These are phyloP conservation scores for Leiothrix lutea DNA, from an alignment of 2,113 vertebrate genomes.

Conservation along the genomic window DNA sequence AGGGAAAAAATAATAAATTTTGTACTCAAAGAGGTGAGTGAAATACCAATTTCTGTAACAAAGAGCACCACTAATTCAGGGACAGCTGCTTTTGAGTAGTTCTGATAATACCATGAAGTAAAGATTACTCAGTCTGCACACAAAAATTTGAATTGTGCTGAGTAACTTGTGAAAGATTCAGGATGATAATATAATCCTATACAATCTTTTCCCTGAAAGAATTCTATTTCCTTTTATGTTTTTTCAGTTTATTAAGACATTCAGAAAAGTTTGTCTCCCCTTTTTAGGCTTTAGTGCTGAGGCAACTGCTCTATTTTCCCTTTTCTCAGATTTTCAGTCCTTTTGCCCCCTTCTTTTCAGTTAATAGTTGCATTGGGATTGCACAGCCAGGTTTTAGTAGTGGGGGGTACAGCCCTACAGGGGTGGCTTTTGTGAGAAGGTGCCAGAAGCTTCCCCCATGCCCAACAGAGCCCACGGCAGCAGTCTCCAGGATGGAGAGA, in stretches of 20 bases:
- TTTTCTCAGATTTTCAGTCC: neutral
- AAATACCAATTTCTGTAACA: neutral
- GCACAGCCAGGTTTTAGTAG: neutral
- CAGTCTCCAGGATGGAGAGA: neutral
- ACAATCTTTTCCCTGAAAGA: neutral
- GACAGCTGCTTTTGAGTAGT: neutral
- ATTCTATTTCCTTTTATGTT: neutral
- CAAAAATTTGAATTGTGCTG: neutral
- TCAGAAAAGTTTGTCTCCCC: neutral
- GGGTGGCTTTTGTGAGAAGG: neutral
- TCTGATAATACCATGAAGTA: neutral
- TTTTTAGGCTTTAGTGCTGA: neutral
- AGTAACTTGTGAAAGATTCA: neutral
- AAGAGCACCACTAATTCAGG: neutral
- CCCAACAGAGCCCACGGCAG: neutral
- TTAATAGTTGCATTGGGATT: neutral
- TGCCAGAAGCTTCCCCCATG: neutral
- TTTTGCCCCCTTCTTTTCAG: rapidly evolving
- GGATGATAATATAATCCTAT: neutral
- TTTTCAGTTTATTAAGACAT: neutral
- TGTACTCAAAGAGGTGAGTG: neutral
- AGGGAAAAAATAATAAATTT: neutral
- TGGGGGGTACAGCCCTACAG: rapidly evolving
- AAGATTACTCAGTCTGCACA: neutral
- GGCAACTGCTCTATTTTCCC: neutral